These are phyloP conservation scores for Synchiropus splendidus DNA, from an alignment of 2,113 vertebrate species.

Conservation along the genomic window DNA sequence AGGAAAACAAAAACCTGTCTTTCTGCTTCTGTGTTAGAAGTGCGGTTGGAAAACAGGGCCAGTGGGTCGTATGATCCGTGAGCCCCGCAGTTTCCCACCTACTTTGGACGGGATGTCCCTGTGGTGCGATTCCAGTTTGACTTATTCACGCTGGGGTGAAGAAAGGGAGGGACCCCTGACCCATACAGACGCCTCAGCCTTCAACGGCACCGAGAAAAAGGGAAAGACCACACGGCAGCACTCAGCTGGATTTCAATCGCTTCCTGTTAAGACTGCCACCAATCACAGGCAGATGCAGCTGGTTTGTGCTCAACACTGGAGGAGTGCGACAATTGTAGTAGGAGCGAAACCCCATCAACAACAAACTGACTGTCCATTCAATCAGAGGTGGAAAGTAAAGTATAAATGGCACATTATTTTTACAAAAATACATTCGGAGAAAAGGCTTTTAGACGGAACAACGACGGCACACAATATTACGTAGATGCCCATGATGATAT, in stretches of 20 bases:
- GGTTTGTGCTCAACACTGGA: background rate
- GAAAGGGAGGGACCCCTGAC: slow-evolving; percentile 45
- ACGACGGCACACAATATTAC: too few relatives aligned
- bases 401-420: too few relatives aligned
- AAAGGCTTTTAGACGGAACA: too few relatives aligned
- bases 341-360: too few relatives aligned
- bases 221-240: slow-evolving; percentile 41
- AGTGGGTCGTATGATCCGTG: slow-evolving; percentile 18
- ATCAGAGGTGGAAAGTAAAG: too few relatives aligned
- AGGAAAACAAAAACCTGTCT: slow-evolving; percentile 2
- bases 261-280: slow-evolving; percentile 26
- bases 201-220: slow-evolving; percentile 23
- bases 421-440: too few relatives aligned
- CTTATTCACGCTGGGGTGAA: slow-evolving; percentile 47
- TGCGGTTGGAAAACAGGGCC: slow-evolving; percentile 10
- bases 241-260: slow-evolving; percentile 24
- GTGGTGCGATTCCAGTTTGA: slow-evolving; percentile 54
- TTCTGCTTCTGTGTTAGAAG: slow-evolving; percentile 5
- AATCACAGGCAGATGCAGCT: slow-evolving; percentile 17
- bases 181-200: slow-evolving; percentile 19
- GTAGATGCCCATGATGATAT: too few relatives aligned
- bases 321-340: too few relatives aligned
- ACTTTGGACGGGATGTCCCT: slow-evolving; percentile 35
- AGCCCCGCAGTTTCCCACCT: slow-evolving; percentile 32
- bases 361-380: too few relatives aligned